phyloP scores from a whole-genome alignment of 1,140 invertebrate genomes.

The Epicauta chinensis region DNA sequence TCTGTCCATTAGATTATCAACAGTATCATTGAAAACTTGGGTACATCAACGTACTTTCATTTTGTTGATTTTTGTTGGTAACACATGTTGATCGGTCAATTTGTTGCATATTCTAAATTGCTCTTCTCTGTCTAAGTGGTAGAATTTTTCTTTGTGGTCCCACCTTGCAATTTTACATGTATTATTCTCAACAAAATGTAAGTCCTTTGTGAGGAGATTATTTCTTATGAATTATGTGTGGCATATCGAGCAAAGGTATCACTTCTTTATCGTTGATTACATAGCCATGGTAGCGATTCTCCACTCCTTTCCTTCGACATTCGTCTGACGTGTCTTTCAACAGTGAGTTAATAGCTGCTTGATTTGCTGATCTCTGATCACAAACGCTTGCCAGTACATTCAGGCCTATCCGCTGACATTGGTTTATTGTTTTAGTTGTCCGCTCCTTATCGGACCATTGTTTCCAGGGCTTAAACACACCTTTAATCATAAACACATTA shows the following conservation, averaged over 20 bases:
- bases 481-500: too few relatives aligned
- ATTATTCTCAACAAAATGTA: too few relatives aligned
- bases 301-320: not conserved
- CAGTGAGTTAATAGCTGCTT: too few relatives aligned
- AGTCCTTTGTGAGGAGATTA: not conserved
- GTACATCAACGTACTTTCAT: slow-evolving; percentile 18
- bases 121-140: slow-evolving; percentile 5
- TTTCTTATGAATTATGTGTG: slow-evolving; percentile 12
- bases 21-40: slow-evolving; percentile 11
- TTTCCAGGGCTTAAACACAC: too few relatives aligned
- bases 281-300: not conserved
- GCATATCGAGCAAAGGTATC: slow-evolving; percentile 7
- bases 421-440: too few relatives aligned
- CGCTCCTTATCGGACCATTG: too few relatives aligned
- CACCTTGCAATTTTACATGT: not conserved
- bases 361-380: slow-evolving; percentile 35
- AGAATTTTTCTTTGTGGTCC: not conserved
- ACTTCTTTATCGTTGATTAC: slow-evolving; percentile 4
- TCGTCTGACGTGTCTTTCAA: slow-evolving; percentile 6
- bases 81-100: slow-evolving; percentile 15
- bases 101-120: slow-evolving; percentile 13
- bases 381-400: slow-evolving; percentile 34
- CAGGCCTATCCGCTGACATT: too few relatives aligned
- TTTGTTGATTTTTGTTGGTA: slow-evolving; percentile 13
- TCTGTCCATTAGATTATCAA: slow-evolving; percentile 6